Evolutionary conservation across 2,797 vertebrate genomes (phyloP).

Genomic region (Anniella stebbinsi): DNA sequence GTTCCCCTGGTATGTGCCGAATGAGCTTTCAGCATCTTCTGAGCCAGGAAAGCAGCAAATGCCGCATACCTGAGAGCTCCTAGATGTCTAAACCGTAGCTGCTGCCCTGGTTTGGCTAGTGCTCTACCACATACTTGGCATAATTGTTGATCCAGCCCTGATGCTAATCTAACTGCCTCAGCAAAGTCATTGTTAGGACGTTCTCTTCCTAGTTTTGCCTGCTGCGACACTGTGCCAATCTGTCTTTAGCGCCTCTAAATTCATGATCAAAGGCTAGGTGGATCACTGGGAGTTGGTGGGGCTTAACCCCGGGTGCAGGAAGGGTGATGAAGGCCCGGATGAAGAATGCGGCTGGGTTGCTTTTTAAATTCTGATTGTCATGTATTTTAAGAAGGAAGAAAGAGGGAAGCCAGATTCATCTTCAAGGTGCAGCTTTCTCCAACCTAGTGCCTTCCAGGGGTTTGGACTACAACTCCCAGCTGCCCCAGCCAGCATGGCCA

Average conservation of each 20-base stretch:
- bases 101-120: background rate
- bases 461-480: too few relatives aligned
- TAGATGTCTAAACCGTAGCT: too few relatives aligned
- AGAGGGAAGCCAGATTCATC: too few relatives aligned
- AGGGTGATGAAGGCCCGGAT: background rate
- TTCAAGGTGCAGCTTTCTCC: too few relatives aligned
- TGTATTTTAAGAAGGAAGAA: background rate
- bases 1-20: background rate
- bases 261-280: constrained; percentile 10
- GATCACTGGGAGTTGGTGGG: background rate
- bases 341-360: background rate
- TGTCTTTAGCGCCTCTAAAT: background rate
- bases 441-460: too few relatives aligned
- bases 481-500: too few relatives aligned
- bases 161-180: constrained; percentile 13
- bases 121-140: background rate
- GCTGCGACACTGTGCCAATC: background rate
- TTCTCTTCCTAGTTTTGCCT: background rate
- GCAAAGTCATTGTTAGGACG: background rate
- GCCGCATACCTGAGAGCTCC: background rate
- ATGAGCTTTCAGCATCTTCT: background rate
- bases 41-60: background rate
- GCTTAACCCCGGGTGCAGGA: background rate
- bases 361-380: background rate
- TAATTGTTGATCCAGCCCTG: background rate